Evolutionary conservation across 2,888 invertebrate species (phyloP), one percentile per base, ranked within the genome.

Genomic region (Harmothoe impar): DNA sequence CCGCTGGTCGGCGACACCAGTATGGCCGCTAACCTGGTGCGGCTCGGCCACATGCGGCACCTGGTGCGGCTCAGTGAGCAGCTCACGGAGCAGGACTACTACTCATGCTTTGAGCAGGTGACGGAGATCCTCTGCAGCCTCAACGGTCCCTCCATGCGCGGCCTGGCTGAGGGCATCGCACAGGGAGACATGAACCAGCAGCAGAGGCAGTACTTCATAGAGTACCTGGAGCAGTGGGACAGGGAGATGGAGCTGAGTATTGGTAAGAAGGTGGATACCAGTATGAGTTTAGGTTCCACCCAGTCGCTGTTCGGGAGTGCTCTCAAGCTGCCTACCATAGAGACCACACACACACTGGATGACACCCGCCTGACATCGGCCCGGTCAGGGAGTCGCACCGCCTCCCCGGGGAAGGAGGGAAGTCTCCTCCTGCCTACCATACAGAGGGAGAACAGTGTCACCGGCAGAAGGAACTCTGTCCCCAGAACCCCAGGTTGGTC

Each of bases 21-120:
- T 56, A 92, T 94, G 0, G 94, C 94, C 43, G 95, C 95, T 0
- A 94, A 95, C 91, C 92, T 95, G 10, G 94, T 94, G 29, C 92
- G 95, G 23, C 90, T 95, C 62, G 93, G 52, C 86, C 20, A 54
- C 54, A 94, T 68, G 0, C 31, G 86, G 0, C 54, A 33, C 20
- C 17, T 25, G 35, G 31, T 62, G 23, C 12, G 0, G 17, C 12
- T 15, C 20, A 29, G 43, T 1, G 43, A 25, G 0, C 0, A 5
- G 3, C 33, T 89, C 78, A 23, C 17, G 0, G 78, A 89, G 29
- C 10, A 68, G 51, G 90, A 90, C 10, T 89, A 33, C 54, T 29
- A 77, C 17, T 25, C n/a, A 23, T 25, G 52, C 56, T 54, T 72
- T 68, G 72, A 62, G 51, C 43, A 72, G 88, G 5, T 84, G 52